These are phyloP conservation scores for Scaptomyza reducta DNA, from an alignment of 2,888 invertebrate genomes.

Conservation along the genomic window DNA sequence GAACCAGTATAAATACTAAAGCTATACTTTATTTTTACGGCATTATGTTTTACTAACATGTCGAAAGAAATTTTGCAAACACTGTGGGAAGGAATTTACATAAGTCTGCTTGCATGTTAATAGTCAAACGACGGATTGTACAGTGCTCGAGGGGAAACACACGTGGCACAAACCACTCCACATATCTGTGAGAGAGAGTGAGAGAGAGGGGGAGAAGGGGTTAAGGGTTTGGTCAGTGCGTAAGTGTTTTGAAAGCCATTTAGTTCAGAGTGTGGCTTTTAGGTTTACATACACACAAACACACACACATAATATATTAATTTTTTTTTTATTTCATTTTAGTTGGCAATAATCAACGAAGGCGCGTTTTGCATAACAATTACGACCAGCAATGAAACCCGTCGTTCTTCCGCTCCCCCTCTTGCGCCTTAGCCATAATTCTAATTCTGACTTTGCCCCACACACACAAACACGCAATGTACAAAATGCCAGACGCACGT, in stretches of 20 bases:
- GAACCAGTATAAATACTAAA: background rate
- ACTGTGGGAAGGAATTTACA: slow-evolving; percentile 61
- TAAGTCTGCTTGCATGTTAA: slow-evolving; percentile 38
- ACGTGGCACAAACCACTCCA: slow-evolving; percentile 9
- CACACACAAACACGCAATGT: slow-evolving; percentile 25
- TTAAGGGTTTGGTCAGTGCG: slow-evolving; percentile 13
- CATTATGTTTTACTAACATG: slow-evolving; percentile 46
- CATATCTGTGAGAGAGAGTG: background rate
- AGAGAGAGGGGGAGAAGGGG: background rate
- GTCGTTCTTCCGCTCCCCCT: slow-evolving; percentile 13
- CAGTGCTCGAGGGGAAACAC: slow-evolving; percentile 1
- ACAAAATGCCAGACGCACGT: slow-evolving; percentile 67
- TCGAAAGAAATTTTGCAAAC: slow-evolving; percentile 21
- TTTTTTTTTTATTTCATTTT: slow-evolving; percentile 79
- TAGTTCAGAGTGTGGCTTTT: slow-evolving; percentile 19
- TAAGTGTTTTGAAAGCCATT: slow-evolving; percentile 57
- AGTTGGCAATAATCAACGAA: slow-evolving; percentile 81
- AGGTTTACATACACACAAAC: slow-evolving; percentile 3
- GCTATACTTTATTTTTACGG: slow-evolving; percentile 9
- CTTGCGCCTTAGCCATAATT: slow-evolving; percentile 60
- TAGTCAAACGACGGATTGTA: slow-evolving; percentile 19
- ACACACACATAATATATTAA: slow-evolving; percentile 48
- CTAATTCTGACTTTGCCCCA: slow-evolving; percentile 61
- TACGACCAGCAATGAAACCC: slow-evolving; percentile 60
- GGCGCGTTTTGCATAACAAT: slow-evolving; percentile 75